These are phyloP conservation scores for Heliconius ismenius DNA, from an alignment of 2,888 invertebrate genomes.

Conservation along the genomic window DNA sequence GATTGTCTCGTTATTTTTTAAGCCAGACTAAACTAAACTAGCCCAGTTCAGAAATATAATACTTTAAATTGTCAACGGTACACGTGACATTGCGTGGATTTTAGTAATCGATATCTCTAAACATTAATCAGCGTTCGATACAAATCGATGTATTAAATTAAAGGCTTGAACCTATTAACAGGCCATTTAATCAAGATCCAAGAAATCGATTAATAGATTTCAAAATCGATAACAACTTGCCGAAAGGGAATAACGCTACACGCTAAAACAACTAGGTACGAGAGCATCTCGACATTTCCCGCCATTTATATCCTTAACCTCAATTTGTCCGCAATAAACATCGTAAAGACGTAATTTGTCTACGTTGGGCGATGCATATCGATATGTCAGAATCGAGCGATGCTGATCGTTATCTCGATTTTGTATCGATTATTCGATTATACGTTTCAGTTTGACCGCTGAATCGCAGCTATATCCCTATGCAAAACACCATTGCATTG, in stretches of 20 bases:
- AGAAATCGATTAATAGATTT: constrained; percentile 21
- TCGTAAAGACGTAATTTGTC: constrained; percentile 72
- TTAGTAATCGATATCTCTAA: constrained; percentile 8
- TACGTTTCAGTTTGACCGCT: constrained; percentile 54
- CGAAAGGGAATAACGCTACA: constrained; percentile 36
- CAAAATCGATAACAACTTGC: constrained; percentile 35
- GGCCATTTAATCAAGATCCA: constrained; percentile 17
- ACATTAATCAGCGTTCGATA: constrained; percentile 7
- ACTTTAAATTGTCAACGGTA: not conserved
- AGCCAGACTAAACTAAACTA: too few relatives aligned
- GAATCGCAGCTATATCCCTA: constrained; percentile 66
- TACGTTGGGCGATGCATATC: constrained; percentile 72
- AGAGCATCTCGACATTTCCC: constrained; percentile 36
- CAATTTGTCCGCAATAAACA: constrained; percentile 75
- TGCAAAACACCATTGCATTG: constrained; percentile 61
- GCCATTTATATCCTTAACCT: constrained; percentile 46
- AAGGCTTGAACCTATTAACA: constrained; percentile 21
- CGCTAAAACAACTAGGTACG: constrained; percentile 30
- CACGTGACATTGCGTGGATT: constrained; percentile 10
- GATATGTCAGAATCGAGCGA: constrained; percentile 64
- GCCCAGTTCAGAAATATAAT: not conserved
- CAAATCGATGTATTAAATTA: constrained; percentile 22
- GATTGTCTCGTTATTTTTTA: too few relatives aligned
- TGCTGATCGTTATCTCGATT: constrained; percentile 72
- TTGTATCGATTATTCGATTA: constrained; percentile 72